These are phyloP conservation scores for Buathra laborator DNA, from an alignment of 2,888 invertebrate genomes.

Conservation along the genomic window DNA sequence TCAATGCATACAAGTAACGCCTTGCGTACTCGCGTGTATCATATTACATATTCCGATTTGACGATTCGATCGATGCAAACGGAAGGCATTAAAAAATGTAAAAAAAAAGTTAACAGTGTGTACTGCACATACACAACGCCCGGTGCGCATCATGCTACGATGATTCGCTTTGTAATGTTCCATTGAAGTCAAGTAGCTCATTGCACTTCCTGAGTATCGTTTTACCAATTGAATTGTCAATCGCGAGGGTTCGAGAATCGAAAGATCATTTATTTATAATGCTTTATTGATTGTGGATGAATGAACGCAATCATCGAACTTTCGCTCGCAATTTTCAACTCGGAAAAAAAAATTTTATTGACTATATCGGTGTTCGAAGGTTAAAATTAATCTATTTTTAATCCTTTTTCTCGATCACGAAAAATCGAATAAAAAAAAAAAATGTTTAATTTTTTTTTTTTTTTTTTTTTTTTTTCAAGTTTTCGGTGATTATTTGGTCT, in stretches of 20 bases:
- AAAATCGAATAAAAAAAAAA: too few relatives aligned
- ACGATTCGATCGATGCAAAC: slow-evolving; percentile 33
- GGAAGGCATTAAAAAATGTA: slow-evolving; percentile 29
- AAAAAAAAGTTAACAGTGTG: not conserved
- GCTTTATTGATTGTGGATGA: not conserved
- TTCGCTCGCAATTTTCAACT: not conserved
- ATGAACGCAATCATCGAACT: slow-evolving; percentile 5
- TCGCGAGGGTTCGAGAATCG: not conserved
- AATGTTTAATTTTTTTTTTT: too few relatives aligned
- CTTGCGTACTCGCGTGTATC: slow-evolving; percentile 1
- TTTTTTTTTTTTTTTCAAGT: too few relatives aligned
- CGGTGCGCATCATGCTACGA: slow-evolving; percentile 8
- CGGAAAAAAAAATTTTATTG: too few relatives aligned
- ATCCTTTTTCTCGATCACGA: too few relatives aligned
- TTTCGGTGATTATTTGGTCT: too few relatives aligned
- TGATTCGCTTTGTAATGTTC: slow-evolving; percentile 35
- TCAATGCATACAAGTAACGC: slow-evolving; percentile 39
- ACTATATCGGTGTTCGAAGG: too few relatives aligned
- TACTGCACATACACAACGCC: not conserved
- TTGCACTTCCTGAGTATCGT: slow-evolving; percentile 34
- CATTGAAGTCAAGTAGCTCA: slow-evolving; percentile 42
- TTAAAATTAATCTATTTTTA: too few relatives aligned
- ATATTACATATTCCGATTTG: slow-evolving; percentile 42
- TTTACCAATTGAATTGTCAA: slow-evolving; percentile 2
- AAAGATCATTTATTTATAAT: slow-evolving; percentile 9